Base-by-base conservation (phyloP, 2,888 invertebrate species). In the Agrilus cyanescens region DNA sequence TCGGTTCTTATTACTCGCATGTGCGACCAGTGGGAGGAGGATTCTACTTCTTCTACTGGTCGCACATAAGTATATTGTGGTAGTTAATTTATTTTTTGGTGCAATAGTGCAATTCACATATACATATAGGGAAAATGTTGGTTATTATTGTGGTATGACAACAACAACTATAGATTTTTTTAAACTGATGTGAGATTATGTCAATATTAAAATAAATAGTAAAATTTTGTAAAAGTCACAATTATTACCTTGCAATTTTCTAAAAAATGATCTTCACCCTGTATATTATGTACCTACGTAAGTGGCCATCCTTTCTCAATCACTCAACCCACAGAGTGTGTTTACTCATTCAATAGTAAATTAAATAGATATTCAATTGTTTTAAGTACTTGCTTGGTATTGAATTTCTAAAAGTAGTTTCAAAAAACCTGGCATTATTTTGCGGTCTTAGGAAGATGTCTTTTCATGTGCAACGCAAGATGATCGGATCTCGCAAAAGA, bases 401-500 rank as follows among this genome's bases (percentile, higher is more conserved):
- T 25, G 8, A 25, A 25, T 10, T 25, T 16, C 18, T 35, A 13
- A 16, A 13, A 15, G 25, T 25, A 25, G 10, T 33, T 15, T 10
- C 1, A 33, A 10, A 33, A 15, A 37, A 37, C 7, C 10, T 37
- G 32, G 16, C 12, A 44, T 60, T 58, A 81, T 75, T 82, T 83
- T 55, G 79, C 72, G 51, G 82, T 76, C 74, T 94, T 95, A 56
- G 94, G 95, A 63, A 91, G 75, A 70, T 95, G 95, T 54, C 94
- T 75, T 72, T 95, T 95, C 90, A 93, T 93, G 72, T 95, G 95
- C 56, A 95, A 73, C 41, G 94, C 94, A 60, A 95, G 76, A 70
- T 95, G 95, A 71, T 95, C 95, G 49, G 91, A 91, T 48, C 95
- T 75, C 40, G 94, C 93, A 70, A 95, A 95, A 48, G 91, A 91